These are phyloP conservation scores for Muscina levida DNA, from an alignment of 2,888 invertebrate genomes.

Conservation along the genomic window DNA sequence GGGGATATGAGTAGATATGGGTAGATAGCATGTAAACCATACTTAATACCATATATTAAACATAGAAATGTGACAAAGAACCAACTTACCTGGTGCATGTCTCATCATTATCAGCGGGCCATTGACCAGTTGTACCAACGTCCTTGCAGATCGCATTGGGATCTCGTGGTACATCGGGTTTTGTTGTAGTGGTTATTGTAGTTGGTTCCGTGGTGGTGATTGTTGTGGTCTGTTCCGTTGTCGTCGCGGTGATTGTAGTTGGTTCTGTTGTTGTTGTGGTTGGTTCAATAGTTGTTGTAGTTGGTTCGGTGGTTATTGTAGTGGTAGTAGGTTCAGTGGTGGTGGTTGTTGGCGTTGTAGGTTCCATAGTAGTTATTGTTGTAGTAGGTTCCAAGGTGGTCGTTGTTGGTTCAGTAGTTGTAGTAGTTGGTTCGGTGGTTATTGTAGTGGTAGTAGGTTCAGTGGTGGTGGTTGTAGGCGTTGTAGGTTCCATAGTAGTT, in stretches of 20 bases:
- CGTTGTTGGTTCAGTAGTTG: slow-evolving; percentile 14
- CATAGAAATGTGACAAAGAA: too few species aligned
- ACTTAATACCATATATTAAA: too few species aligned
- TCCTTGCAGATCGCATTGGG: slow-evolving; percentile 13
- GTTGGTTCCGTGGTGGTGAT: not conserved
- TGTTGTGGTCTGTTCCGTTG: too few species aligned
- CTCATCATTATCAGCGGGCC: not conserved
- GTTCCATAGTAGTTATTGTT: not conserved
- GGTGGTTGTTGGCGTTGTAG: not conserved
- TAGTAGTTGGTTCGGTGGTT: slow-evolving; percentile 11
- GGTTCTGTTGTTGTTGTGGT: slow-evolving; percentile 4
- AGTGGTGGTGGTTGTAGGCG: slow-evolving; percentile 19
- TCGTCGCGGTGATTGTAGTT: slow-evolving; percentile 15
- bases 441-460: slow-evolving; percentile 14
- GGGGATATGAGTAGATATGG: too few species aligned
- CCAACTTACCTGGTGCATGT: slow-evolving; percentile 27
- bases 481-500: slow-evolving; percentile 3
- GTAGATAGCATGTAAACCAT: too few species aligned
- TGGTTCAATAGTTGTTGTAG: slow-evolving; percentile 13
- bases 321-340: not conserved
- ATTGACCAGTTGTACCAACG: not conserved
- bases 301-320: slow-evolving; percentile 27
- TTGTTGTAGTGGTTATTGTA: slow-evolving; percentile 16
- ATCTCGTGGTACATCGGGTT: slow-evolving; percentile 1
- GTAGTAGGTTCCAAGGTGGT: slow-evolving; percentile 10